These are phyloP conservation scores for Gymnosoma rotundatum DNA, from an alignment of 2,888 invertebrate species.

Conservation along the genomic window DNA sequence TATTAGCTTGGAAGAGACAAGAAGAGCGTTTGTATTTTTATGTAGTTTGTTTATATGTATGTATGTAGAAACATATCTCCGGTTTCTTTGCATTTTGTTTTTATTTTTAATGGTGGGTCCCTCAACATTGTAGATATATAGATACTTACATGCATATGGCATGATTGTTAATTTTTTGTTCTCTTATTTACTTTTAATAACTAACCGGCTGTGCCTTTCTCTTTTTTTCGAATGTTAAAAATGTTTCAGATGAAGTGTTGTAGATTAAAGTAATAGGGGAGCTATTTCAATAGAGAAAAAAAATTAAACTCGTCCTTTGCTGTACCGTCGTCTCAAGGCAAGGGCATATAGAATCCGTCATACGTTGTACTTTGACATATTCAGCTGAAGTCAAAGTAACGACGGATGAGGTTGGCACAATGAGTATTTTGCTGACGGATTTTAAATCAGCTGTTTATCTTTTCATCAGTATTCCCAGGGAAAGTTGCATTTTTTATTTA, in stretches of 20 bases:
- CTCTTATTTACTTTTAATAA: slow-evolving; percentile 49
- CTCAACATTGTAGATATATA: slow-evolving; percentile 29
- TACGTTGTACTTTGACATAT: no score
- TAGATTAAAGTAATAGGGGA: not conserved
- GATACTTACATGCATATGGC: not conserved
- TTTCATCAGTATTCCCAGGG: no score
- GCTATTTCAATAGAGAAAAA: no score
- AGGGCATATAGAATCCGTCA: no score
- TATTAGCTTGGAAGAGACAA: slow-evolving; percentile 63
- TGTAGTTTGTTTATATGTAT: not conserved
- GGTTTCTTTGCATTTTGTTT: slow-evolving; percentile 42
- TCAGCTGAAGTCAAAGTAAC: no score
- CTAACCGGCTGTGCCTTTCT: slow-evolving; percentile 48
- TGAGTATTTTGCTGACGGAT: no score
- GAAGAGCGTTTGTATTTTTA: slow-evolving; percentile 45
- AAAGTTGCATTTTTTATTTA: no score
- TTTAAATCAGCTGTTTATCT: no score
- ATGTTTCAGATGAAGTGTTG: not conserved
- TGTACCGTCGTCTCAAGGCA: no score
- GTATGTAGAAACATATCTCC: slow-evolving; percentile 25
- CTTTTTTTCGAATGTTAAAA: slow-evolving; percentile 26
- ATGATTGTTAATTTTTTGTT: slow-evolving; percentile 17
- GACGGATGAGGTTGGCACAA: no score
- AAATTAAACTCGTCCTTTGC: no score
- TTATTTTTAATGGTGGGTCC: slow-evolving; percentile 37